Base-by-base conservation (phyloP, 2,888 invertebrate genomes). In the Drosophila infuscata region DNA sequence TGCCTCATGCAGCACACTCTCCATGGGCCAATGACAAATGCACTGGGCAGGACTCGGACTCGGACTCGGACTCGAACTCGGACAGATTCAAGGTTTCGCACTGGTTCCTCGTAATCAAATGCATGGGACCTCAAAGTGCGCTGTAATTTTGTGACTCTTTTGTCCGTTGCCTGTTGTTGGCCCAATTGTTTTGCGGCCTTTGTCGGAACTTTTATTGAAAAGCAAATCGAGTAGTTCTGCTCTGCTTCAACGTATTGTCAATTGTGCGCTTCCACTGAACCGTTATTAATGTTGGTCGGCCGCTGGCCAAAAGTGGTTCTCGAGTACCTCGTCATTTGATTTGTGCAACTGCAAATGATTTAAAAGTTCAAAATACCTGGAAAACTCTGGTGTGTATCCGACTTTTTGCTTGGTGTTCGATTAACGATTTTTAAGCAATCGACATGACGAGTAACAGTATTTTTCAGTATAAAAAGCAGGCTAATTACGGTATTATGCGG, bases 141-240 rank as follows among this genome's bases (percentile, higher is more conserved):
- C 82, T 84, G 80, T 89, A 85, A 84, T 85, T 89, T 89, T 68
- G 76, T 78, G 67, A 68, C 71, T 68, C 74, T 73, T 78, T 84
- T 88, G 82, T 82, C 72, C 48, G 66, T 62, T 25, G 20, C 20
- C 20, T 25, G 20, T 25, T 57, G 53, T 54, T 68, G 53, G 53
- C 32, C 56, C 74, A 85, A 89, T 85, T 89, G 85, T 84, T 82
- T 75, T 61, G 61, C 49, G 9, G 56, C 81, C 87, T 88, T 86
- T 83, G 86, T 88, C 83, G 83, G 89, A 82, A 88, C 73, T 89
- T 88, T 85, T 89, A 84, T 89, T 89, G 79, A 73, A 87, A 79
- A 77, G 78, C 81, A 77, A 57, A 52, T 49, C 54, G 41, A 57
- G 33, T 49, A 57, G 20, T 25, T 41, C 9, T 20, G 8, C 15